phyloP scores from a whole-genome alignment of 1,140 invertebrate genomes.

The Wasmannia auropunctata region DNA sequence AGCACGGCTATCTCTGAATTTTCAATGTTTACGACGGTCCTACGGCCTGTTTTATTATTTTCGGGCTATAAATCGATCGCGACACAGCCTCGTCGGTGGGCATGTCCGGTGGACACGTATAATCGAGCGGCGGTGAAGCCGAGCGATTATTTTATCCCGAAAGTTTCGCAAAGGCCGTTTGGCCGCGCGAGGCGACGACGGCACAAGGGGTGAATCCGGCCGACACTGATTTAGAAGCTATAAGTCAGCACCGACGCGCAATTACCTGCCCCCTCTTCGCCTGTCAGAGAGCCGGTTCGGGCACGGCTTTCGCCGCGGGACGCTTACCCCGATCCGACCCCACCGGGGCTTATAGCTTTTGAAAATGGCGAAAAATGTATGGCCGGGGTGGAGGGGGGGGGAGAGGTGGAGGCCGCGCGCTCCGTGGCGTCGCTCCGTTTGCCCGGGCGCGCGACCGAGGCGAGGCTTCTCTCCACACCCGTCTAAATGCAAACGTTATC shows the following conservation, averaged over 20 bases:
- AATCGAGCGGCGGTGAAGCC: slow-evolving; percentile 54
- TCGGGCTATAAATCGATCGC: slow-evolving; percentile 45
- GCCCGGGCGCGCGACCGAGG: slow-evolving; percentile 2
- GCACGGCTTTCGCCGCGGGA: slow-evolving; percentile 68
- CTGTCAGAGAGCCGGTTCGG: slow-evolving; percentile 62
- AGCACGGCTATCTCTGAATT: not conserved
- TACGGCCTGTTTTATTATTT: not conserved
- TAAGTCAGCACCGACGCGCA: slow-evolving; percentile 82
- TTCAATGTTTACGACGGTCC: not conserved
- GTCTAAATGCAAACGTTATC: slow-evolving; percentile 54
- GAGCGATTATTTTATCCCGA: slow-evolving; percentile 50
- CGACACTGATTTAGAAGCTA: slow-evolving; percentile 83
- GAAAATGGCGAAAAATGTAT: slow-evolving; percentile 73
- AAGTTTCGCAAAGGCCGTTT: slow-evolving; percentile 55
- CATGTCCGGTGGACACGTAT: slow-evolving; percentile 33
- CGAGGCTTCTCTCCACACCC: not conserved
- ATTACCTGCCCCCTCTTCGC: slow-evolving; percentile 78
- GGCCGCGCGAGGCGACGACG: slow-evolving; percentile 16
- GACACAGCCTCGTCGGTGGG: not conserved
- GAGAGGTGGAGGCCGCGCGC: slow-evolving; percentile 5
- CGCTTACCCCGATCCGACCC: slow-evolving; percentile 67
- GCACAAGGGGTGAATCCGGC: slow-evolving; percentile 60
- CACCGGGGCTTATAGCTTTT: slow-evolving; percentile 64
- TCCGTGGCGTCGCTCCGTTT: not conserved
- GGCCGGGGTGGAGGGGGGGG: no score